phyloP scores from a whole-genome alignment of 2,113 vertebrate genomes.

The Bos indicus region DNA sequence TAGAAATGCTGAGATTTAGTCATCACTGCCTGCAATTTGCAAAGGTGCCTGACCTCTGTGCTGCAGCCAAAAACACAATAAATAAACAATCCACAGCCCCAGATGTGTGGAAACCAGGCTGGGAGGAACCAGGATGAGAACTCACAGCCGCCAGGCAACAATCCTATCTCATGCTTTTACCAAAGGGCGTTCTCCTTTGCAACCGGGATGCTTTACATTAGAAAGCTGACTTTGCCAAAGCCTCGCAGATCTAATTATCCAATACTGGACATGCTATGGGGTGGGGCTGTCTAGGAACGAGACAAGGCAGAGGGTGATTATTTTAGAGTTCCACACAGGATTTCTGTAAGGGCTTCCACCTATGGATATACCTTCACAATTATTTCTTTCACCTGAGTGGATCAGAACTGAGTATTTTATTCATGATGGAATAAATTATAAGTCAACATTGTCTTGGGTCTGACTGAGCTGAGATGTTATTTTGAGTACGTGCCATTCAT shows the following conservation, averaged over 20 bases:
- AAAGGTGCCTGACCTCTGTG: neutral
- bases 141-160: accelerated
- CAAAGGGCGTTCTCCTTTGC: neutral
- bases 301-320: neutral
- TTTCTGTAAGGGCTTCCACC: neutral
- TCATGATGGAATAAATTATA: accelerated
- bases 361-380: neutral
- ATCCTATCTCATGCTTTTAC: neutral
- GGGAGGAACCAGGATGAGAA: neutral
- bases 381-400: neutral
- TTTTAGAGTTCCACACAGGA: neutral
- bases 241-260: neutral
- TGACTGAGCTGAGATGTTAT: neutral
- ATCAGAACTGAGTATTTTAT: neutral
- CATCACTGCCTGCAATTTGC: neutral
- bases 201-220: neutral
- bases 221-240: neutral
- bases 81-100: neutral
- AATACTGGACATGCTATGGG: accelerated
- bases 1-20: neutral
- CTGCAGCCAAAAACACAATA: neutral
- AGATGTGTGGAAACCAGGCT: neutral
- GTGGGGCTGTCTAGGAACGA: neutral
- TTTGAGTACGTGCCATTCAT: accelerated
- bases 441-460: neutral